phyloP scores from a whole-genome alignment of 2,113 vertebrate genomes.

The Bufo bufo region DNA sequence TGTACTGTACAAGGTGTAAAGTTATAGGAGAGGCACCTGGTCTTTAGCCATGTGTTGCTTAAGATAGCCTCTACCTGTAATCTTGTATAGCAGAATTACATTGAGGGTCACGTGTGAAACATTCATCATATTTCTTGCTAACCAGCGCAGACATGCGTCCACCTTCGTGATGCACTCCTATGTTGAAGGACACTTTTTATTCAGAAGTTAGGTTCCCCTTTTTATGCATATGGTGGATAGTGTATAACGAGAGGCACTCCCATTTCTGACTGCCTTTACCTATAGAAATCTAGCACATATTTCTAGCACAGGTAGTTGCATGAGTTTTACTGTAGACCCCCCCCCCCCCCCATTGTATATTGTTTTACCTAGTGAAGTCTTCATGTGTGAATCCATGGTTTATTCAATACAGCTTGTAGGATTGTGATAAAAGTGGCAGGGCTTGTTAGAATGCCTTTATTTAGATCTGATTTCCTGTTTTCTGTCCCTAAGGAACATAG shows the following conservation, averaged over 20 bases:
- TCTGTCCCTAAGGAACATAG: constrained; percentile 42
- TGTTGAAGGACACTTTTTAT: neutral
- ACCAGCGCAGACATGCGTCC: neutral
- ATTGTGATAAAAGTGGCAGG: neutral
- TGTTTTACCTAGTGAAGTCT: neutral
- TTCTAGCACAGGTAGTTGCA: neutral
- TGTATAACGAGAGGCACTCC: neutral
- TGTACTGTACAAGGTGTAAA: neutral
- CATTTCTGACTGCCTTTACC: too few relatives aligned
- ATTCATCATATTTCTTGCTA: neutral
- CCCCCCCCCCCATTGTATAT: neutral
- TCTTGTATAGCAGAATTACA: neutral
- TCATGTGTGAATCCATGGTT: neutral
- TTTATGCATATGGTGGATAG: neutral
- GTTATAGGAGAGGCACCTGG: neutral
- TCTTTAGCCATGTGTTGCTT: neutral
- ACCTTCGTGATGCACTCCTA: neutral
- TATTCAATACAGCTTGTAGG: neutral
- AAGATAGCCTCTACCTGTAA: neutral
- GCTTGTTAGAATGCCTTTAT: constrained; percentile 14
- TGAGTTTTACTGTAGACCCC: neutral
- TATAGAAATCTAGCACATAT: neutral
- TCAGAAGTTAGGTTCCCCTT: neutral
- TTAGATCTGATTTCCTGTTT: constrained; percentile 56
- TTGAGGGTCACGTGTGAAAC: neutral